Base-by-base conservation (phyloP, 2,888 invertebrate species). In the Heteropelma amictum region DNA sequence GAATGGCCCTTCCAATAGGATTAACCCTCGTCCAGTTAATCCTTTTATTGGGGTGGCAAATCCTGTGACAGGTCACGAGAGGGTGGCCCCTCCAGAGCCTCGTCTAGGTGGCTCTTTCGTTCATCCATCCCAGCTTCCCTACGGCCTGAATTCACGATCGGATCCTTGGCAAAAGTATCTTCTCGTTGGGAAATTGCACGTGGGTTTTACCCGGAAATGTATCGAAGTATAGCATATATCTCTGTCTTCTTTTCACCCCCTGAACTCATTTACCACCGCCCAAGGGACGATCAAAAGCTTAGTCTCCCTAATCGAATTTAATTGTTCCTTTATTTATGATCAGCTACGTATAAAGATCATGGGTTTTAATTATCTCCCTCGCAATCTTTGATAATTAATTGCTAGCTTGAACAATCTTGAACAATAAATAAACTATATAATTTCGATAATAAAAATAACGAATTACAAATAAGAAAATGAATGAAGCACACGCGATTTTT, bases 21-120 rank as follows among this genome's bases (percentile, higher is more conserved):
- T 88, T 88, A 88, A 87, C 85, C 87, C 85, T 86, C 86, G 87
- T 88, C 84, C 84, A 82, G 83, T 85, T 87, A 88, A 88, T 88
- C 88, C 87, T 85, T 87, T 88, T 88, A 88, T 87, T 88, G 87
- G 86, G 77, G 82, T 81, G 82, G 85, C 82, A 85, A 88, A 87
- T 86, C 86, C 86, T 82, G 81, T 80, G 85, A 84, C 82, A 81
- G 85, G 83, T 83, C 85, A 84, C 84, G 83, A 83, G 83, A 82
- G 83, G 84, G 82, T 84, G 81, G 77, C 60, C 58, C 21, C 40
- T 53, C 42, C 19, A 12, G 38, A 33, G 14, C 40, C 54, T 38
- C 28, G 30, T 35, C 45, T 56, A 60, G 33, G 61, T 33, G 14
- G 58, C 67, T 60, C 65, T 53, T 56, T 45, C 26, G 10, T 53